A percentile compares a stretch with the other conserved stretches of the same genome.
Evolutionary conservation across 64 coral and sea anemone species (phyloP).

Genomic region (Cladopsammia gracilis): DNA sequence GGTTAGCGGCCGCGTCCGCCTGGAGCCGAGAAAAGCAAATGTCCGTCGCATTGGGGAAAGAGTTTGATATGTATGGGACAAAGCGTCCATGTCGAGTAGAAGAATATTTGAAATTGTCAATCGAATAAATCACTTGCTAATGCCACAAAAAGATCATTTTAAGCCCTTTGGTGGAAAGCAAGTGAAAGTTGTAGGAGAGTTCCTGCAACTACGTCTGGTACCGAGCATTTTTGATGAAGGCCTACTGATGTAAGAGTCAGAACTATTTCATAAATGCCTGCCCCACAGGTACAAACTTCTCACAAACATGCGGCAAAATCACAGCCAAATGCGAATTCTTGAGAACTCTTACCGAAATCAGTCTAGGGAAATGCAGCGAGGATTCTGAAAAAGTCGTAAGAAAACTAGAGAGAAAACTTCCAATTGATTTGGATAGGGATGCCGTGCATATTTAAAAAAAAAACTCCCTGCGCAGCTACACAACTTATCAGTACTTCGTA

Average conservation of each 20-base stretch:
- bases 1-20: too few species aligned
- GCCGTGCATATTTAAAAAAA: background rate
- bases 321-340: background rate
- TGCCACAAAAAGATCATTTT: background rate
- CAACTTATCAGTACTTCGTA: background rate
- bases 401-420: background rate
- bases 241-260: conserved; percentile 5
- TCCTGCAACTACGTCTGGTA: conserved; percentile 55
- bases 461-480: conserved; percentile 13
- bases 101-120: conserved; percentile 36
- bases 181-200: conserved; percentile 47
- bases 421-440: background rate
- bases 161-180: conserved; percentile 50
- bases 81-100: conserved; percentile 16
- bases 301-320: background rate
- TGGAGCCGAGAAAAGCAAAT: too few species aligned
- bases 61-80: too few species aligned
- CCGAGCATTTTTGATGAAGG: conserved; percentile 32
- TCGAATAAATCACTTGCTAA: background rate
- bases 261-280: conserved; percentile 3
- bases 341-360: background rate
- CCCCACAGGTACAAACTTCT: conserved; percentile 6
- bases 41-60: too few species aligned
- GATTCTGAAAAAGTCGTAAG: background rate
- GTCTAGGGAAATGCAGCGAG: background rate